phyloP scores from a whole-genome alignment of 2,888 invertebrate species.

The Torymus aiolomorphi region DNA sequence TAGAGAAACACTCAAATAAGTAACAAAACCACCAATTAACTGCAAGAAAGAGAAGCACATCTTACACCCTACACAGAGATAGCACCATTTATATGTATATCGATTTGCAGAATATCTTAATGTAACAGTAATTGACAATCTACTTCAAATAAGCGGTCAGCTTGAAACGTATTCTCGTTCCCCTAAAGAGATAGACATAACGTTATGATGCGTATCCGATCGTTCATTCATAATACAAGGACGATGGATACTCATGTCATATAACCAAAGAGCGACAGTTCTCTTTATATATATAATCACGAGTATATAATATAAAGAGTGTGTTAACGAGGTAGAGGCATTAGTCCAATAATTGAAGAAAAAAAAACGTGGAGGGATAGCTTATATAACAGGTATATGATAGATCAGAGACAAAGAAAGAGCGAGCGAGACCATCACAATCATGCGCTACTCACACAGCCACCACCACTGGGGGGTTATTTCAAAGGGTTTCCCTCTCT shows the following conservation, averaged over 20 bases:
- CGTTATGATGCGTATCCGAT: slow-evolving; percentile 4
- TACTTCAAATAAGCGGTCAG: slow-evolving; percentile 20
- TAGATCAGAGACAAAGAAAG: slow-evolving; percentile 47
- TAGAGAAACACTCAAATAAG: too few species aligned
- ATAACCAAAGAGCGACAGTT: slow-evolving; percentile 14
- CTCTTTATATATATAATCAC: background rate
- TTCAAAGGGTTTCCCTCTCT: slow-evolving; percentile 45
- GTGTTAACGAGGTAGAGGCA: slow-evolving; percentile 5
- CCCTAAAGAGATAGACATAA: background rate
- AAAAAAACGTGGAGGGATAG: slow-evolving; percentile 19
- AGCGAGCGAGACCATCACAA: slow-evolving; percentile 65
- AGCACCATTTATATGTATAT: background rate
- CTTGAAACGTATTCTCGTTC: slow-evolving; percentile 19
- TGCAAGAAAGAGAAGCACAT: too few species aligned
- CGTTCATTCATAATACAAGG: slow-evolving; percentile 31
- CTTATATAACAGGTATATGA: slow-evolving; percentile 23
- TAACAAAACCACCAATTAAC: too few species aligned
- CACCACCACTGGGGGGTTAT: slow-evolving; percentile 61
- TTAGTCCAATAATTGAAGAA: slow-evolving; percentile 6
- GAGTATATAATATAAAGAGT: too few species aligned
- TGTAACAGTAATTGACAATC: background rate
- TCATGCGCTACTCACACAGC: slow-evolving; percentile 73
- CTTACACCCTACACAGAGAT: too few species aligned
- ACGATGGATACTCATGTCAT: background rate
- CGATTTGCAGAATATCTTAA: background rate